Evolutionary conservation across 1,140 invertebrate genomes (phyloP), one percentile per base, ranked within the genome.

Genomic region (Vollenhovia emeryi): DNA sequence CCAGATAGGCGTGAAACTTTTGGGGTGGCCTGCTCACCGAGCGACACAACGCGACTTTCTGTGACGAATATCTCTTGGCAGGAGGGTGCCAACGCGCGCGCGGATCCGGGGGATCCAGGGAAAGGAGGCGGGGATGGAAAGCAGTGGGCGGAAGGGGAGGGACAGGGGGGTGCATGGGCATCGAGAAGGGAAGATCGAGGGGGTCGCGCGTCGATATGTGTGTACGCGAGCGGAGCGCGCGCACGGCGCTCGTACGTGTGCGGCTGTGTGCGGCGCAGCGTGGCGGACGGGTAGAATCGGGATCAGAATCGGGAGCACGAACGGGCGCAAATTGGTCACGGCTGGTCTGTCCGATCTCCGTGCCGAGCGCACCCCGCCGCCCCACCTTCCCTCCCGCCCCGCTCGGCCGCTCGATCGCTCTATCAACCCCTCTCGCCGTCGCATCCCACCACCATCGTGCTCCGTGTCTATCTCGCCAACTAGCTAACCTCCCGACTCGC

Each of bases 251-350:
- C 36, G 43, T 55, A 45, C 11, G 33, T 33, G 21, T 11, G 43
- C 55, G n/a, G n/a, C 24, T 66, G 15, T 30, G 50, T 52, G 48
- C 45, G 33, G 45, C 30, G 64, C n/a, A n/a, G n/a, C n/a, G n/a
- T n/a, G 13, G 27, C 24, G 64, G 9, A 36, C 62, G 64, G 43
- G 30, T 75, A 68, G 80, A 84, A 89, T 87, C 87, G 87, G 85
- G 88, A 90, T 90, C 88, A 86, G 88, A 87, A 89, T 90, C 87
- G 89, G 87, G 90, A 88, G 85, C 68, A 87, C 89, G 90, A 92
- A 93, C 92, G 90, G 92, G 94, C 94, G 93, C 93, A 94, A 94
- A 95, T 94, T 94, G 94, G 93, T 94, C 93, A 94, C 93, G 93
- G 93, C 91, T 94, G 93, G 93, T 94, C 92, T 93, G 91, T 91